Base-by-base conservation (phyloP, 2,797 vertebrate species). In the Schizothorax lantsangensis region DNA sequence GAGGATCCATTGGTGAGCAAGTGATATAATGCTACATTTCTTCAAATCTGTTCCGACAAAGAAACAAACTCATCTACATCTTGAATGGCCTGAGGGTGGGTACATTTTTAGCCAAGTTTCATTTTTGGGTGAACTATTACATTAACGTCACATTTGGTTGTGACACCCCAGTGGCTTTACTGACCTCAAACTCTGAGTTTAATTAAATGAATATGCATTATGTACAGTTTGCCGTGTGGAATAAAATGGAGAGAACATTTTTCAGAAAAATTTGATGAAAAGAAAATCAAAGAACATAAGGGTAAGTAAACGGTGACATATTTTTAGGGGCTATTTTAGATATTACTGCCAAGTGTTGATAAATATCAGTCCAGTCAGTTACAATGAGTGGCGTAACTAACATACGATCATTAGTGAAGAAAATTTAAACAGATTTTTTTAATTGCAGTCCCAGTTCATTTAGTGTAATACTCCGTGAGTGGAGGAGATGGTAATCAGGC, bases 401-500 rank as follows among this genome's bases (percentile, higher is more conserved):
- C 81, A 30, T 74, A 75, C 2, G 21, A 86, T 57, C 75, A 86
- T 79, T 64, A 79, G 64, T 23, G 59, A 36, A 47, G 80, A 71
- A 81, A 45, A 73, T 73, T 33, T n/a, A 5, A 74, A 80, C 49
- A 59, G 17, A 45, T 66, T 85, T 83, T 85, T 78, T 73, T 10
- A 62, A 87, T 40, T 81, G n/a, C 62, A 38, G 83, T 84, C 77
- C 83, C 83, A 78, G 84, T 86, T 86, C 78, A 59, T 75, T 62
- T 73, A 74, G n/a, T 21, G 68, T 45, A 19, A 45, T 43, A 36
- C 69, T 21, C 30, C 66, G 52, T 52, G 78, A 66, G 74, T 87
- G 71, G 57, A 80, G 77, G 79, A 52, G 75, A 69, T 68, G 74
- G 83, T 84, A 87, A 88, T 92, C 89, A 88, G 62, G 72, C 83